Percentiles rank a stretch among this genome's conserved stretches.
These are phyloP conservation scores for Dione juno DNA, from an alignment of 2,888 invertebrate species.

Conservation along the genomic window DNA sequence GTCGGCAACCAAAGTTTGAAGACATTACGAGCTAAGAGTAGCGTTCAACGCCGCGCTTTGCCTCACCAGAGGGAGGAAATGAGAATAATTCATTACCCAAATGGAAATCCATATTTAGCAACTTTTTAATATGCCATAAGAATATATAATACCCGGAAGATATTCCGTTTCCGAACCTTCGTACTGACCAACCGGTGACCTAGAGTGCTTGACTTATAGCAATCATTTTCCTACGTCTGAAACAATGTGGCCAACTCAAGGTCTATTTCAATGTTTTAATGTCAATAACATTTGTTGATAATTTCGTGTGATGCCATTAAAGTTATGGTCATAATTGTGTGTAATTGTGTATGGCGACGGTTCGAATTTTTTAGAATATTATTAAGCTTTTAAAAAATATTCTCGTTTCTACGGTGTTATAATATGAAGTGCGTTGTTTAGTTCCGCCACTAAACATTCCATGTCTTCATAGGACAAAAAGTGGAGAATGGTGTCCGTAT, in stretches of 20 bases:
- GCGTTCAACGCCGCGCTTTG: too few relatives aligned
- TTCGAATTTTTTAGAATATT: not conserved
- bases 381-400: too few relatives aligned
- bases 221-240: conserved; percentile 11
- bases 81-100: too few relatives aligned
- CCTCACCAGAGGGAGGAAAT: too few relatives aligned
- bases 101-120: too few relatives aligned
- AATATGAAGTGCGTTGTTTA: too few relatives aligned
- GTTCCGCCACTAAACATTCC: too few relatives aligned
- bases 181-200: conserved; percentile 1
- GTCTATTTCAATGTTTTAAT: not conserved
- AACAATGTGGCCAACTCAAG: not conserved
- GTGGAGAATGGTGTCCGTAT: too few relatives aligned
- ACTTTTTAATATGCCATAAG: not conserved
- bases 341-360: not conserved
- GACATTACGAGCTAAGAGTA: too few relatives aligned
- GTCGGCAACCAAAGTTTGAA: too few relatives aligned
- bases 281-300: conserved; percentile 7
- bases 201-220: not conserved
- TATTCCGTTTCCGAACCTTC: conserved; percentile 5
- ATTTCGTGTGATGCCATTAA: not conserved
- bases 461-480: too few relatives aligned
- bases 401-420: too few relatives aligned
- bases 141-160: conserved; percentile 4
- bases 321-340: not conserved